A percentile compares a stretch with the other conserved stretches of the same genome.
Conservation (phyloP, 2,888 invertebrate genomes). For the Drosophila emarginata region DNA sequence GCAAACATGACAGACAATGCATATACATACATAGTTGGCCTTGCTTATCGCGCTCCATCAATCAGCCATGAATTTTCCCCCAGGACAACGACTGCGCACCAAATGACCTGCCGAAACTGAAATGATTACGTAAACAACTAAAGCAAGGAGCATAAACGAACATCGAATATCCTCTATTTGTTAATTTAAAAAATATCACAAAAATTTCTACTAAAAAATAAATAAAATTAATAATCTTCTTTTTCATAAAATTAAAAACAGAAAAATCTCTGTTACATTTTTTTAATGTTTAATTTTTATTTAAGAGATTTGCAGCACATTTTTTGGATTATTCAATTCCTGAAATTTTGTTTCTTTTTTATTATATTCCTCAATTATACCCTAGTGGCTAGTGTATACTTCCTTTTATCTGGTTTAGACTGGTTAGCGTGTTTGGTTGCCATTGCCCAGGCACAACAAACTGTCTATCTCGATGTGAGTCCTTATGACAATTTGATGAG, state of each 20-base stretch:
- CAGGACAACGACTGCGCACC: conserved; percentile 58
- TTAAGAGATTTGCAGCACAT: neutral
- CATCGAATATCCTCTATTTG: neutral
- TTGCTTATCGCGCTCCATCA: conserved; percentile 71
- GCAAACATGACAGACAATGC: conserved; percentile 63
- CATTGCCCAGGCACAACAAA: conserved; percentile 46
- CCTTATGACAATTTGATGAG: conserved; percentile 80
- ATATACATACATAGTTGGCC: conserved; percentile 60
- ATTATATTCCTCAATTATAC: neutral
- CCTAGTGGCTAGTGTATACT: conserved; percentile 34
- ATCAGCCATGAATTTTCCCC: conserved; percentile 58
- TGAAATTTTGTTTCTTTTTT: neutral
- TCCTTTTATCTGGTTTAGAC: conserved; percentile 5
- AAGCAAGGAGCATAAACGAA: neutral
- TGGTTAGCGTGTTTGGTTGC: conserved; percentile 54
- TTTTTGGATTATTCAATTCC: neutral
- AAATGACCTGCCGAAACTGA: conserved; percentile 38
- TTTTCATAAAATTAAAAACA: too few species aligned
- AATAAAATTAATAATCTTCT: too few species aligned
- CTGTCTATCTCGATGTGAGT: conserved; percentile 50
- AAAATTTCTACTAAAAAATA: neutral
- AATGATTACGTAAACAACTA: conserved; percentile 43
- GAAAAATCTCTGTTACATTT: too few species aligned
- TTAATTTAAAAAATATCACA: neutral
- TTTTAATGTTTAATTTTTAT: too few species aligned